Evolutionary conservation across 2,113 vertebrate species (phyloP).

Genomic region (Xenopus tropicalis): UCB_Xtro_10.0 CM004445.2:109426001-109426500

Average conservation of each 20-base stretch:
- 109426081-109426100: no score
- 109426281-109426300: conserved; percentile 6
- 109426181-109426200: not conserved
- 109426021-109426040: no score
- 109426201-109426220: not conserved
- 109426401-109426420: not conserved
- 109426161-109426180: no score
- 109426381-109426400: not conserved
- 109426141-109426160: no score
- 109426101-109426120: no score
- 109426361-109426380: not conserved
- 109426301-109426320: not conserved
- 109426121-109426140: no score
- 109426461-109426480: not conserved
- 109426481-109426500: not conserved
- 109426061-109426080: no score
- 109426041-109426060: no score
- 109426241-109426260: not conserved
- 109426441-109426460: not conserved
- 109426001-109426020: no score
- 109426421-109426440: not conserved
- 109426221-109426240: conserved; percentile 6
- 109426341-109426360: conserved; percentile 67
- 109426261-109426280: not conserved
- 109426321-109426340: not conserved